A percentile compares a stretch with the other conserved stretches of the same genome.
phyloP scores from a whole-genome alignment of 2,888 invertebrate genomes.

The Blastobasis lacticolella region DNA sequence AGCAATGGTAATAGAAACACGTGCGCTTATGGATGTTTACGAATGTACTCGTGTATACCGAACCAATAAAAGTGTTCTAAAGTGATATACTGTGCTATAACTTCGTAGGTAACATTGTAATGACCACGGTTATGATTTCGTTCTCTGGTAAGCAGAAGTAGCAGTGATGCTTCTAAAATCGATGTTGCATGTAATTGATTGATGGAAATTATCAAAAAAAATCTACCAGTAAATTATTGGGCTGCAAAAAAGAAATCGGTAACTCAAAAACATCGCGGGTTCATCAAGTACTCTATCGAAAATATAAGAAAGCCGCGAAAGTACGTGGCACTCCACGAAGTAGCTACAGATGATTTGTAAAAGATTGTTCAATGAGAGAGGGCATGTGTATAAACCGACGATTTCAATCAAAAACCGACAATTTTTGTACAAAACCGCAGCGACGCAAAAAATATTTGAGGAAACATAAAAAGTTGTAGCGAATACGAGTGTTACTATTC shows the following conservation, averaged over 20 bases:
- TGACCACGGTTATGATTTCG: too few relatives aligned
- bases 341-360: slow-evolving; percentile 18
- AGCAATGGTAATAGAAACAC: slow-evolving; percentile 13
- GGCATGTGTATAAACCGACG: background rate
- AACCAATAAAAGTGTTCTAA: slow-evolving; percentile 10
- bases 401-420: slow-evolving; percentile 2
- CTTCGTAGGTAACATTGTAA: too few relatives aligned
- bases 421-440: slow-evolving; percentile 38
- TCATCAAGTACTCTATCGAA: slow-evolving; percentile 14
- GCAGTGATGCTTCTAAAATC: too few relatives aligned
- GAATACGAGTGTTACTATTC: slow-evolving; percentile 54
- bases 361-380: background rate
- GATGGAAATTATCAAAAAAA: too few relatives aligned
- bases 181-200: too few relatives aligned
- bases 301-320: slow-evolving; percentile 27
- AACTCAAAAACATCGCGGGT: too few relatives aligned
- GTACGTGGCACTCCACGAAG: slow-evolving; percentile 29
- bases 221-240: too few relatives aligned
- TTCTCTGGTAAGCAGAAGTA: too few relatives aligned
- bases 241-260: background rate
- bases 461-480: slow-evolving; percentile 48
- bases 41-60: slow-evolving; percentile 20
- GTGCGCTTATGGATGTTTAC: slow-evolving; percentile 26
- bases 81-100: background rate
- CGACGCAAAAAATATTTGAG: slow-evolving; percentile 34